Evolutionary conservation across 2,113 vertebrate species (phyloP).

Genomic region (Scophthalmus maximus): DNA sequence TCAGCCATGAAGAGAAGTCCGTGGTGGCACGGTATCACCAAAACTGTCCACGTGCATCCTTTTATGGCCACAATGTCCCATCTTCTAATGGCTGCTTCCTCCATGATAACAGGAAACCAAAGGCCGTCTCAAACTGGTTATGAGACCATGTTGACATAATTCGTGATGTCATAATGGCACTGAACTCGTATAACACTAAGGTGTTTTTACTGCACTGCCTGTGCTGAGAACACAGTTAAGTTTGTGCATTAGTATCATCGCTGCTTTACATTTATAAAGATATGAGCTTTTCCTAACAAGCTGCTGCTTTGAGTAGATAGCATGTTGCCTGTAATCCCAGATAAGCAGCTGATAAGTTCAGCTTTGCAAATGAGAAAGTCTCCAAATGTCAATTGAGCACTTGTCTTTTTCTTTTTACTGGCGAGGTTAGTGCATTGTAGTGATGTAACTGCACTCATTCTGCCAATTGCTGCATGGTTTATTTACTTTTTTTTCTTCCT

Average conservation of each 20-base stretch:
- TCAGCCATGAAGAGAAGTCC: not conserved
- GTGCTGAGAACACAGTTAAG: conserved; percentile 5
- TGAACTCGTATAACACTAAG: not conserved
- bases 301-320: conserved; percentile 22
- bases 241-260: not conserved
- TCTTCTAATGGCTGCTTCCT: not conserved
- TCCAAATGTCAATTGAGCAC: conserved; percentile 4
- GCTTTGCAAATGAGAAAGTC: conserved; percentile 54
- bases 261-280: conserved; percentile 64
- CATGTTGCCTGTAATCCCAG: conserved; percentile 29
- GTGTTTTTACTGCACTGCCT: not conserved
- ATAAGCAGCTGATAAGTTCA: conserved; percentile 47
- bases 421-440: not conserved
- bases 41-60: too few species aligned
- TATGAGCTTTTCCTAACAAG: conserved; percentile 21
- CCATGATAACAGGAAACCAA: not conserved
- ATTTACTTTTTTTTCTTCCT: not conserved
- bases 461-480: conserved; percentile 1
- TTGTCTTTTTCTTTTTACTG: conserved; percentile 13
- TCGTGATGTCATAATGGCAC: not conserved
- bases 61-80: not conserved
- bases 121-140: not conserved
- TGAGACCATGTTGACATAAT: not conserved
- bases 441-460: not conserved
- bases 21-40: not conserved